phyloP scores from a whole-genome alignment of 2,797 vertebrate genomes.

The Chaetodon trifasciatus region DNA sequence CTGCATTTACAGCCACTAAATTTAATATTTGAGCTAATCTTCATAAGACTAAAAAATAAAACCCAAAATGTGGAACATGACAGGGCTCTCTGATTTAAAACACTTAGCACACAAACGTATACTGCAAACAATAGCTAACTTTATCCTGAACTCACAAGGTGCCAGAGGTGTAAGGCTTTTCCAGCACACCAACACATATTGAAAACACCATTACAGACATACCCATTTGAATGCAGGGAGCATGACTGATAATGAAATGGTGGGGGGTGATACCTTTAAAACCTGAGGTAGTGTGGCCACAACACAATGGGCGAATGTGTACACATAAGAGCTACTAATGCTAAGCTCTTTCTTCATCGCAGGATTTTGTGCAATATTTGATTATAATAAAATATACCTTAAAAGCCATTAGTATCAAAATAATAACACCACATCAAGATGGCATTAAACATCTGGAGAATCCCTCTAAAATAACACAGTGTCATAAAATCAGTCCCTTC shows the following conservation, averaged over 20 bases:
- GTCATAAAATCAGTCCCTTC: constrained; percentile 68
- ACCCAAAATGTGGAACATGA: background rate
- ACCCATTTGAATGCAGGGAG: background rate
- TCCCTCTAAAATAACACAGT: constrained; percentile 26
- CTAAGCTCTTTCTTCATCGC: constrained; percentile 64
- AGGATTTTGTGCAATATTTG: constrained; percentile 63
- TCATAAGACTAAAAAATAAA: background rate
- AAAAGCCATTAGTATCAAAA: constrained; percentile 30
- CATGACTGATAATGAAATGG: background rate
- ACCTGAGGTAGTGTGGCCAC: constrained; percentile 73
- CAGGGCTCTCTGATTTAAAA: background rate
- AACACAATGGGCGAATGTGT: constrained; percentile 49
- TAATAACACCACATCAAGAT: constrained; percentile 2
- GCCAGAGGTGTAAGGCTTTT: constrained; percentile 7
- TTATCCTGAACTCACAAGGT: background rate
- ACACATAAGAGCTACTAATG: constrained; percentile 40
- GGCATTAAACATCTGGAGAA: constrained; percentile 22
- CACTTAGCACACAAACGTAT: background rate
- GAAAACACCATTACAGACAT: background rate
- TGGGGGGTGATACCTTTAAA: constrained; percentile 13
- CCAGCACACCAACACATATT: constrained; percentile 10
- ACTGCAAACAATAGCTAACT: background rate
- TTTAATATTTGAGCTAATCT: background rate
- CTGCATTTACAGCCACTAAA: background rate
- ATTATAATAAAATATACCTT: constrained; percentile 40